Percentiles rank a stretch among this genome's conserved stretches.
These are phyloP conservation scores for Ceratina japonica DNA, from an alignment of 1,140 invertebrate species.

Conservation along the genomic window DNA sequence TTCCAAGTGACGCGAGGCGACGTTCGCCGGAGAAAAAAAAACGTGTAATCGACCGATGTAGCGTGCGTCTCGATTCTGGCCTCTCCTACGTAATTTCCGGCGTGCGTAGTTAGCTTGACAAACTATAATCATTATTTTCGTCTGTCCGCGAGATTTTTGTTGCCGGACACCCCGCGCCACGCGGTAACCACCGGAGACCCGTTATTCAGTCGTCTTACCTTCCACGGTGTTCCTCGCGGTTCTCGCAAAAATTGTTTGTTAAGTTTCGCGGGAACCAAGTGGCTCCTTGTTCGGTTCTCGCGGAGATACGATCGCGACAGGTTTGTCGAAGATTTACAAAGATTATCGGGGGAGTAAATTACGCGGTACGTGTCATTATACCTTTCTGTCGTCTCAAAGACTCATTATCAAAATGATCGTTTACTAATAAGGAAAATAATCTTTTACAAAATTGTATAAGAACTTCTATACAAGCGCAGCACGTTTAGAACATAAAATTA, in stretches of 20 bases:
- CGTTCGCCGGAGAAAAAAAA: not conserved
- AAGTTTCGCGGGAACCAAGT: not conserved
- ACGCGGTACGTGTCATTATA: not conserved
- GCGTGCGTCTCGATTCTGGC: not conserved
- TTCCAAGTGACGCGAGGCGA: not conserved
- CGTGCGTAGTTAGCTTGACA: not conserved
- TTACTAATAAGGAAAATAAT: too few relatives aligned
- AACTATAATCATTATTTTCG: constrained; percentile 2
- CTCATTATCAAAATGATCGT: too few relatives aligned
- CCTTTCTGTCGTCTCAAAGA: too few relatives aligned
- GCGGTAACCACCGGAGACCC: not conserved
- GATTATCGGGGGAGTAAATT: not conserved
- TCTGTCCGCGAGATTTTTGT: not conserved
- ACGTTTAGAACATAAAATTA: too few relatives aligned
- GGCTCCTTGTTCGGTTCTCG: not conserved
- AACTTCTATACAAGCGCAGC: too few relatives aligned
- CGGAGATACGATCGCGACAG: not conserved
- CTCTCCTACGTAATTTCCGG: not conserved
- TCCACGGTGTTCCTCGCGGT: not conserved
- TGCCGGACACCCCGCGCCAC: not conserved
- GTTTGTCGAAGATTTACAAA: not conserved
- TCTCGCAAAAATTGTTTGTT: not conserved
- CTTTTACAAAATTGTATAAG: too few relatives aligned
- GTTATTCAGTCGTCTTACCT: not conserved
- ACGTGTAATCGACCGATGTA: not conserved